phyloP scores from a whole-genome alignment of 2,113 vertebrate genomes.

The Numenius arquata region DNA sequence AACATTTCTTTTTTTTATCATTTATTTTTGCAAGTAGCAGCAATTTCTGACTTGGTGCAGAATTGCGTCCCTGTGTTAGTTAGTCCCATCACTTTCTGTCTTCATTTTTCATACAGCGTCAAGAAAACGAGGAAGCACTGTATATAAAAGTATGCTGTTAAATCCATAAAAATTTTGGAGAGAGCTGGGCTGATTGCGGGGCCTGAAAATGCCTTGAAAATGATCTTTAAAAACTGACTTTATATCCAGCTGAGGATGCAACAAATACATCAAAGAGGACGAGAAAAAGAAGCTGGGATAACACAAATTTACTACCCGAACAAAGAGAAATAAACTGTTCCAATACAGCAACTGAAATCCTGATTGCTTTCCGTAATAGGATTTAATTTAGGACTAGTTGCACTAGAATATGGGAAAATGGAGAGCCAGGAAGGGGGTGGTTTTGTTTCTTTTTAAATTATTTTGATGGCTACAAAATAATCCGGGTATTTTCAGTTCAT shows the following conservation, averaged over 20 bases:
- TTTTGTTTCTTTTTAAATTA: background rate
- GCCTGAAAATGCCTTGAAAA: background rate
- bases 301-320: background rate
- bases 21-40: background rate
- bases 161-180: background rate
- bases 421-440: background rate
- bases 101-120: background rate
- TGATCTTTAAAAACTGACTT: background rate
- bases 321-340: background rate
- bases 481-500: background rate
- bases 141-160: background rate
- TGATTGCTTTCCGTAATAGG: background rate
- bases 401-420: background rate
- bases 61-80: background rate
- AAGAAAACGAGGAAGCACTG: background rate
- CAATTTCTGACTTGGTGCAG: background rate
- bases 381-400: background rate
- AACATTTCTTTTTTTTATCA: background rate
- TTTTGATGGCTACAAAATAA: background rate
- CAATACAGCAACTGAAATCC: background rate
- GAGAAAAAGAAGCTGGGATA: background rate
- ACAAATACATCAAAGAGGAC: background rate
- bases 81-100: background rate
- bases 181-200: background rate
- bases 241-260: background rate